phyloP scores from a whole-genome alignment of 1,140 invertebrate species.

The Aethina tumida region DNA sequence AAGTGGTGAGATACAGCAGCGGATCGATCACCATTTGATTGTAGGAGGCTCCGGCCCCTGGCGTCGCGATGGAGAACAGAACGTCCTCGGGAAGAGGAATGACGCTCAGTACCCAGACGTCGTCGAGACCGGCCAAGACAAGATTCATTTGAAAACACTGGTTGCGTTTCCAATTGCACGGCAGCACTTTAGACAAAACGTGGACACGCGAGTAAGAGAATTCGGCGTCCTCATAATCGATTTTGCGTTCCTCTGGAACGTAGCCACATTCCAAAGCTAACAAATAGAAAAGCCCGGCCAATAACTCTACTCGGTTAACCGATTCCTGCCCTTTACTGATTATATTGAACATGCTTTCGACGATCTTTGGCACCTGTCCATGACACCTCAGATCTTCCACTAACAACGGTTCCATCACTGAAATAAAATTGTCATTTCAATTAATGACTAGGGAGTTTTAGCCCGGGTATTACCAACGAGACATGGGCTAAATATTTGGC shows the following conservation, averaged over 20 bases:
- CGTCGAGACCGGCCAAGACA: constrained; percentile 13
- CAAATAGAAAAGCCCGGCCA: constrained; percentile 28
- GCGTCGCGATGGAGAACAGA: constrained; percentile 25
- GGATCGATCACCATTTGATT: constrained; percentile 25
- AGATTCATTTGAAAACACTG: constrained; percentile 16
- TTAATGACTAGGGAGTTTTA: constrained; percentile 2
- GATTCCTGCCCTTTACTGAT: constrained; percentile 8
- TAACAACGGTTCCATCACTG: constrained; percentile 26
- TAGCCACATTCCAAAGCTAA: constrained; percentile 32
- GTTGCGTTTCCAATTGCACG: constrained; percentile 18
- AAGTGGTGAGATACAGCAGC: constrained; percentile 26
- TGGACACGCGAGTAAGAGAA: constrained; percentile 24
- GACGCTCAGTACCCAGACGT: constrained; percentile 18
- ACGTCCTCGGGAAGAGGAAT: constrained; percentile 26
- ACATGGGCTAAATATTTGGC: constrained; percentile 1
- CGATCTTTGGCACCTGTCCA: constrained; percentile 16
- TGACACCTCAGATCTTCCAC: constrained; percentile 23
- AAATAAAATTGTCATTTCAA: constrained; percentile 20
- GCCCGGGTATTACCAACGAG: neutral
- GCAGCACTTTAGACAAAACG: constrained; percentile 12
- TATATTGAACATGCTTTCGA: constrained; percentile 18
- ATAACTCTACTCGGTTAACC: constrained; percentile 21
- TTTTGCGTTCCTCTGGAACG: constrained; percentile 18
- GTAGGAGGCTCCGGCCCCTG: constrained; percentile 12
- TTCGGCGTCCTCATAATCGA: constrained; percentile 8